Evolutionary conservation across 2,888 invertebrate species (phyloP).

Genomic region (Andrena dorsata): DNA sequence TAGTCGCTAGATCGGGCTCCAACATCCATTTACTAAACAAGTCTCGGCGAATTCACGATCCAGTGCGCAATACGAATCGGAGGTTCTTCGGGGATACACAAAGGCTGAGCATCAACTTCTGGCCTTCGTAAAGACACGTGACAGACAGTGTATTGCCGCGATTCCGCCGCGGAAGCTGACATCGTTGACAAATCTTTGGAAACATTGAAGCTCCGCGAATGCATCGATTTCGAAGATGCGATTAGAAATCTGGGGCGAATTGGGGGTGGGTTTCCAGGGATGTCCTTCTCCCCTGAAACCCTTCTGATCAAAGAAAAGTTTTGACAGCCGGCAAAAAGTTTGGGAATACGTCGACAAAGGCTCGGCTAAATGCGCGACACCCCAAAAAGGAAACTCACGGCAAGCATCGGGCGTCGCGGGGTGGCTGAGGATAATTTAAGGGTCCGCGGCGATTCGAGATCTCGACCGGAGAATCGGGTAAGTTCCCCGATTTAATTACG

Average conservation of each 20-base stretch:
- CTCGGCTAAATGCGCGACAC: constrained; percentile 56
- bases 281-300: background rate
- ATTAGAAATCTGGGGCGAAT: no score
- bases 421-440: constrained; percentile 66
- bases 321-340: background rate
- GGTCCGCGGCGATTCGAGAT: constrained; percentile 64
- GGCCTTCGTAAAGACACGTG: background rate
- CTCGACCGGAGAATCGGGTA: constrained; percentile 74
- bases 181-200: background rate
- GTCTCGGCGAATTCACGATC: background rate
- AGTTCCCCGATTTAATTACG: constrained; percentile 82
- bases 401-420: constrained; percentile 28
- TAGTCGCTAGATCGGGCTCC: constrained; percentile 15
- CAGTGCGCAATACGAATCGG: background rate
- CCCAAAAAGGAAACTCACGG: constrained; percentile 45
- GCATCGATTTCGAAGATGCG: no score
- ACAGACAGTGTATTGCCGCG: background rate
- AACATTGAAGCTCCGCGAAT: background rate
- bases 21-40: background rate
- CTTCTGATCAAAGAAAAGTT: background rate
- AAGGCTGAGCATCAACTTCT: background rate
- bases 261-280: background rate
- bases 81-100: background rate
- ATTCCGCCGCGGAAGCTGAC: background rate
- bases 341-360: constrained; percentile 14